A percentile compares a stretch with the other conserved stretches of the same genome.
phyloP scores from a whole-genome alignment of 2,113 vertebrate genomes.

The Lophotis ruficrista region DNA sequence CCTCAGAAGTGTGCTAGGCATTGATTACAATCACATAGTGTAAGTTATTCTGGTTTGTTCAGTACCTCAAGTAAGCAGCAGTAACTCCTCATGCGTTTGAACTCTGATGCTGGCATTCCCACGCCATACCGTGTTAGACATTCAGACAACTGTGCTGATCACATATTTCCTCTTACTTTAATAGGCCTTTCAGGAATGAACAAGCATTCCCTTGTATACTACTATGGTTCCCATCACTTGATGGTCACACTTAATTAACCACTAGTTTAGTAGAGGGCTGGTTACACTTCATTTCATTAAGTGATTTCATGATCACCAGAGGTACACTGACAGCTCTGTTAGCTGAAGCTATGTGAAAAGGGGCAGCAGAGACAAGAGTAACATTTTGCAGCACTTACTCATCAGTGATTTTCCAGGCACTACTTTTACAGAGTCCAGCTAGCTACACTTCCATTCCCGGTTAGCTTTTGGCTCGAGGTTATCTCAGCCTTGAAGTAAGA shows the following conservation, averaged over 20 bases:
- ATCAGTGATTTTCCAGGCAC: not conserved
- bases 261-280: conserved; percentile 30
- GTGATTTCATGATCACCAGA: conserved; percentile 61
- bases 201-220: conserved; percentile 65
- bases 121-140: not conserved
- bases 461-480: not conserved
- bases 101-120: conserved; percentile 11
- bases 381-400: conserved; percentile 45
- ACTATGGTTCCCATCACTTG: conserved; percentile 45
- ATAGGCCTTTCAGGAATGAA: conserved; percentile 63
- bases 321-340: conserved; percentile 62
- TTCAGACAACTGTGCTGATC: conserved; percentile 56
- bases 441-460: not conserved
- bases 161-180: conserved; percentile 59
- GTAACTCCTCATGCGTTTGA: conserved; percentile 4
- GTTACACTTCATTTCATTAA: conserved; percentile 71
- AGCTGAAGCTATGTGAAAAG: conserved; percentile 16
- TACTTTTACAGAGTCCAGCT: not conserved
- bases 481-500: not conserved
- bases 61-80: not conserved
- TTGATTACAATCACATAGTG: not conserved
- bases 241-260: conserved; percentile 69
- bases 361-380: conserved; percentile 31
- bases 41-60: conserved; percentile 35
- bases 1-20: not conserved